A percentile compares a stretch with the other conserved stretches of the same genome.
phyloP scores from a whole-genome alignment of 1,140 invertebrate genomes.

The Trialeurodes vaporariorum region DNA sequence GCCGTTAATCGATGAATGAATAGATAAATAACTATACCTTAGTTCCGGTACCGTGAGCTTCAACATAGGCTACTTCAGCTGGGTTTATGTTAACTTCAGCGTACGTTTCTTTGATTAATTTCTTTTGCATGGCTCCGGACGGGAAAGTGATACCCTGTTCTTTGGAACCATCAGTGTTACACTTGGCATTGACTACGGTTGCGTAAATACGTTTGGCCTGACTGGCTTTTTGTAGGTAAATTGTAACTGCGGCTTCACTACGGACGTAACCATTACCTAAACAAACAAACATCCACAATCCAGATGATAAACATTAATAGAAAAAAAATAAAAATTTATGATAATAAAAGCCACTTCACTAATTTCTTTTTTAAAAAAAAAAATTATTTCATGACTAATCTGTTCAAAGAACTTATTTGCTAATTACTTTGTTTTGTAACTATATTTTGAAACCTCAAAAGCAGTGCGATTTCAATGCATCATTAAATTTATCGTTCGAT shows the following conservation, averaged over 20 bases:
- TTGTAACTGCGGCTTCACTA: constrained; percentile 70
- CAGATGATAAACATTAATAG: too few relatives aligned
- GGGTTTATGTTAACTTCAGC: constrained; percentile 69
- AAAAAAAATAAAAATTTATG: constrained; percentile 11
- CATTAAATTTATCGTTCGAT: too few relatives aligned
- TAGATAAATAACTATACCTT: constrained; percentile 49
- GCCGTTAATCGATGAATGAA: too few relatives aligned
- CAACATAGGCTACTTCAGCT: constrained; percentile 69
- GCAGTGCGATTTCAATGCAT: too few relatives aligned
- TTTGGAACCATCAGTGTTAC: constrained; percentile 85
- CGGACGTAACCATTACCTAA: constrained; percentile 77
- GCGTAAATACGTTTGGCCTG: constrained; percentile 73
- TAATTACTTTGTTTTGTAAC: background rate
- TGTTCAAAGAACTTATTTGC: background rate
- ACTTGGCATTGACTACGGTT: constrained; percentile 69
- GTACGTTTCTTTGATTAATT: constrained; percentile 76
- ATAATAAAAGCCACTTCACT: background rate
- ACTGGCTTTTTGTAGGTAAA: constrained; percentile 66
- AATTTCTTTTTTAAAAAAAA: background rate
- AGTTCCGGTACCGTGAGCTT: constrained; percentile 94
- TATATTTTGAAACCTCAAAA: too few relatives aligned
- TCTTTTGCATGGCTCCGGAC: constrained; percentile 70
- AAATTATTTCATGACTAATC: background rate
- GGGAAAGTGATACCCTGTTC: constrained; percentile 84
- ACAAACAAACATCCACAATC: constrained; percentile 13